These are phyloP conservation scores for Pelagia noctiluca DNA, from an alignment of 30 jellyfish, hydroid and myxozoan species.

Conservation along the genomic window DNA sequence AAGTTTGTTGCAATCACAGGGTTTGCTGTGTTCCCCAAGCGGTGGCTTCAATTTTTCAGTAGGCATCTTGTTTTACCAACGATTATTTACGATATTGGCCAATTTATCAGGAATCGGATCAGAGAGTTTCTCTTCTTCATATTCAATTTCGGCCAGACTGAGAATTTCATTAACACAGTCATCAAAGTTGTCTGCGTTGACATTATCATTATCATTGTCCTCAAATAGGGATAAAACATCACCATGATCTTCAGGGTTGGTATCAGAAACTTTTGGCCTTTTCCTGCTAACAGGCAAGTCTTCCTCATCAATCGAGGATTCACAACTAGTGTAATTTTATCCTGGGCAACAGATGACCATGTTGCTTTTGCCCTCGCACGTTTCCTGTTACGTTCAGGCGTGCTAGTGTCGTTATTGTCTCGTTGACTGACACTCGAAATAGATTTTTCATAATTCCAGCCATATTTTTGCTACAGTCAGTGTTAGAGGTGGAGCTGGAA, in stretches of 20 bases:
- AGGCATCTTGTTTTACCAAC: neutral
- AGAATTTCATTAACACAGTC: neutral
- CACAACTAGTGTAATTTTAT: no score
- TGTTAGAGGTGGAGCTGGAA: no score
- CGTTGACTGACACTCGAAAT: no score
- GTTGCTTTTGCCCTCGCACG: no score
- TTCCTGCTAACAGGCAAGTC: neutral
- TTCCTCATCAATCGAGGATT: neutral
- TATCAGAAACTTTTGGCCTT: neutral
- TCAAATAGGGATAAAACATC: neutral
- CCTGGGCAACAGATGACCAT: no score
- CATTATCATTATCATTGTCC: neutral
- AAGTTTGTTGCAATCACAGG: neutral
- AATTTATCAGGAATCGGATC: neutral
- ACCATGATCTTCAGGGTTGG: neutral
- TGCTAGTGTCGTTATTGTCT: no score
- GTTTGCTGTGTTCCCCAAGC: neutral
- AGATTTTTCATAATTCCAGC: no score
- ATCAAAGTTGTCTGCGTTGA: neutral
- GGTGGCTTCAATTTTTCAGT: neutral
- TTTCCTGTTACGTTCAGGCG: no score
- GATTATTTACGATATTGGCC: neutral
- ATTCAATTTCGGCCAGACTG: neutral
- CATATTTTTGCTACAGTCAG: no score
- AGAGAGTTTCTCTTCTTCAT: neutral